phyloP scores from a whole-genome alignment of 2,888 invertebrate genomes.

The Nycteola revayana region DNA sequence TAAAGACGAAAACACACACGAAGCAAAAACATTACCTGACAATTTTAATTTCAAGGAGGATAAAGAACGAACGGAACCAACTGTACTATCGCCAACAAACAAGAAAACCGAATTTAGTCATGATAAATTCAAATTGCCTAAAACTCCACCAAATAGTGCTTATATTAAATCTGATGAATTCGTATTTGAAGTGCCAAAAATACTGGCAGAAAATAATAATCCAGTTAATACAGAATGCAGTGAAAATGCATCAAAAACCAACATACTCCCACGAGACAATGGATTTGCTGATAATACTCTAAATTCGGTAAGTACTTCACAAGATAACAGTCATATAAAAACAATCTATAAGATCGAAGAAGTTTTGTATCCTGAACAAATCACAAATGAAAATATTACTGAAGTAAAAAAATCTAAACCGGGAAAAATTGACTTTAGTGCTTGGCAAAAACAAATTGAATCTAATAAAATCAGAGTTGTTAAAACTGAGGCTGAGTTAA shows the following conservation, averaged over 20 bases:
- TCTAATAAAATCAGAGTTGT: constrained; percentile 4
- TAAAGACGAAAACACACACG: constrained; percentile 12
- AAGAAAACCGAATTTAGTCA: background rate
- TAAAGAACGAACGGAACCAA: constrained; percentile 1
- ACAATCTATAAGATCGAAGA: background rate
- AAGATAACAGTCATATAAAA: constrained; percentile 1
- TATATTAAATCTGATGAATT: background rate
- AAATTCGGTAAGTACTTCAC: constrained; percentile 9
- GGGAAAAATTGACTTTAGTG: constrained; percentile 20
- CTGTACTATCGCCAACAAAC: constrained; percentile 1
- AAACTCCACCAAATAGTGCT: background rate
- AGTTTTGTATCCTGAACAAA: background rate
- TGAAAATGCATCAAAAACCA: background rate
- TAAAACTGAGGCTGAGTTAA: background rate
- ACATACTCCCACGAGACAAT: background rate
- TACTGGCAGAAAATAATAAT: constrained; percentile 1
- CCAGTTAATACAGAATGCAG: constrained; percentile 1
- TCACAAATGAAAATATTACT: constrained; percentile 2
- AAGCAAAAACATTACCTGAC: constrained; percentile 10
- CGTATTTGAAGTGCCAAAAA: background rate
- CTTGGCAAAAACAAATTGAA: constrained; percentile 7
- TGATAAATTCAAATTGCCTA: constrained; percentile 4
- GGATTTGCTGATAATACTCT: background rate
- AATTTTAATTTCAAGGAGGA: constrained; percentile 5
- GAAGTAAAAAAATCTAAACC: constrained; percentile 8